phyloP scores from a whole-genome alignment of 2,113 vertebrate genomes.

The Pithys albifrons region DNA sequence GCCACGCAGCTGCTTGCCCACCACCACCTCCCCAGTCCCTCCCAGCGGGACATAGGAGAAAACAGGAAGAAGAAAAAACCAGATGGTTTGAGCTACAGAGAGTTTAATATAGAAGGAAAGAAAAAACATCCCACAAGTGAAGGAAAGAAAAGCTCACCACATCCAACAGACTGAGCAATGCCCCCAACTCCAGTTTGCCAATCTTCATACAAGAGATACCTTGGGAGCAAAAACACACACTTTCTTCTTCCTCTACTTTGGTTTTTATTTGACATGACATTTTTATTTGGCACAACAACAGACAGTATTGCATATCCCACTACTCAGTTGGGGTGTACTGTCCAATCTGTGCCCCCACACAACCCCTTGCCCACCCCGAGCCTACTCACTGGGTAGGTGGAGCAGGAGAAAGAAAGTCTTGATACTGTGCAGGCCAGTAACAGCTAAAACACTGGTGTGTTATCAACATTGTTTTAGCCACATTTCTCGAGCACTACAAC shows the following conservation, averaged over 20 bases:
- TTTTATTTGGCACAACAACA: neutral
- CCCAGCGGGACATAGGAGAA: neutral
- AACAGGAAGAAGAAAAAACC: neutral
- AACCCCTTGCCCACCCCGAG: neutral
- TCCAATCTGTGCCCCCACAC: neutral
- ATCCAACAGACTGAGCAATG: neutral
- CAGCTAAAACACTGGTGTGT: neutral
- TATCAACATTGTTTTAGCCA: neutral
- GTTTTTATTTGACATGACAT: neutral
- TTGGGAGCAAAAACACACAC: neutral
- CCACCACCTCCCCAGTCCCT: neutral
- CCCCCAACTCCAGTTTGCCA: neutral
- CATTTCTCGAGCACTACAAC: neutral
- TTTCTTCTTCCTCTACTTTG: neutral
- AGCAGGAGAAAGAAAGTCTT: neutral
- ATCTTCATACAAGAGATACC: neutral
- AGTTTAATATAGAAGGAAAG: neutral
- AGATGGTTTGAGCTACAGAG: neutral
- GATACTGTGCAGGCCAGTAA: neutral
- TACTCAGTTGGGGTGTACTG: accelerated
- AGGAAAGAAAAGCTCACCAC: neutral
- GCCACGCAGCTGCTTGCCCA: neutral
- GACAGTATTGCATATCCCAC: neutral
- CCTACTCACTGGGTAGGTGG: neutral
- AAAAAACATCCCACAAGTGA: neutral